Conservation (phyloP, 2,113 vertebrate genomes). For the Rhadina sibilatrix region DNA sequence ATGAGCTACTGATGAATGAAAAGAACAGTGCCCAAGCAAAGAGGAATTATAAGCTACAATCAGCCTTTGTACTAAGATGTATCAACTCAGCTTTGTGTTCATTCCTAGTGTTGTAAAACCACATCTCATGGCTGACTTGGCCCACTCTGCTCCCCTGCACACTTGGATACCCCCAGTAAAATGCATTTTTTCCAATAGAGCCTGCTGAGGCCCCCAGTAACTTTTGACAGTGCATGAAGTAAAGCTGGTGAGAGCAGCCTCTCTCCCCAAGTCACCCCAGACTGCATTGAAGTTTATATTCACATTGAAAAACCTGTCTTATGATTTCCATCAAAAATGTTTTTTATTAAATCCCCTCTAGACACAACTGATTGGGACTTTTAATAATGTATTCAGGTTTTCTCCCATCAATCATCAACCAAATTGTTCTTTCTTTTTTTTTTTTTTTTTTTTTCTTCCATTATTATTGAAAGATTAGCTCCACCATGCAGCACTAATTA, state of each 20-base stretch:
- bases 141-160: neutral
- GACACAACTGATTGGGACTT: neutral
- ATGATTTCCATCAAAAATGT: neutral
- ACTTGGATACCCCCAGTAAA: neutral
- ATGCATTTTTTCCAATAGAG: neutral
- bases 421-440: neutral
- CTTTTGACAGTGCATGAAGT: neutral
- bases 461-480: slow-evolving; percentile 42
- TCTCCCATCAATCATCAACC: slow-evolving; percentile 19
- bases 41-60: neutral
- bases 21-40: neutral
- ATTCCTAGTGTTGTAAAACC: neutral
- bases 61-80: neutral
- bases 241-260: neutral
- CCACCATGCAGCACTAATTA: slow-evolving; percentile 15
- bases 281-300: neutral
- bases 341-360: neutral
- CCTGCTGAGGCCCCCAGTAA: neutral
- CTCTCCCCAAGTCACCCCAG: neutral
- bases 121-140: neutral
- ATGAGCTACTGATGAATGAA: neutral
- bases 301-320: neutral
- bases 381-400: neutral
- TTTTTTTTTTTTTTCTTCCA: neutral
- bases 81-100: neutral